phyloP scores from a whole-genome alignment of 30 jellyfish, hydroid and myxozoan genomes.

The Aurelia sp. region DNA sequence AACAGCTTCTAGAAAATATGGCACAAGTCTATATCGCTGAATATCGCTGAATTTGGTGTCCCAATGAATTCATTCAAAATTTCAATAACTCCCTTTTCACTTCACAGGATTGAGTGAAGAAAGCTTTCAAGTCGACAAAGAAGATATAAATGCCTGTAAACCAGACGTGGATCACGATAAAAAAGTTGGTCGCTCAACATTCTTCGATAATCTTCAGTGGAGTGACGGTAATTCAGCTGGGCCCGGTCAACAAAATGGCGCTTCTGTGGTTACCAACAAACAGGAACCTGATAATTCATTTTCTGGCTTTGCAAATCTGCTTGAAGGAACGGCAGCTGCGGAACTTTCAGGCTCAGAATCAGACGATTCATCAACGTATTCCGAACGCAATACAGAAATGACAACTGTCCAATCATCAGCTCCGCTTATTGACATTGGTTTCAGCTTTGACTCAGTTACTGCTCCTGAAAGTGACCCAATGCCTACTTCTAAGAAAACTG shows the following conservation, averaged over 20 bases:
- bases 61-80: too few relatives aligned
- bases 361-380: neutral
- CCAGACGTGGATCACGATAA: slow-evolving; percentile 33
- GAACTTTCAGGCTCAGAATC: slow-evolving; percentile 2
- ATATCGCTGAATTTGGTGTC: too few relatives aligned
- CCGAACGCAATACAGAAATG: neutral
- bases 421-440: slow-evolving; percentile 51
- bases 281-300: neutral
- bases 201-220: slow-evolving; percentile 54
- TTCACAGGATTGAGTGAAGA: slow-evolving; percentile 35
- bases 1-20: too few relatives aligned
- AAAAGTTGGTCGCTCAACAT: slow-evolving; percentile 62
- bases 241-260: neutral
- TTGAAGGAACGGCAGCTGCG: neutral
- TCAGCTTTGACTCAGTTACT: neutral
- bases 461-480: neutral
- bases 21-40: too few relatives aligned
- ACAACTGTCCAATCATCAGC: neutral
- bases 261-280: neutral
- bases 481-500: neutral
- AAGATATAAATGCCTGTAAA: neutral
- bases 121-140: slow-evolving; percentile 7
- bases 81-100: too few relatives aligned
- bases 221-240: neutral
- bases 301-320: slow-evolving; percentile 11